Conservation (phyloP, 2,888 invertebrate genomes). For the Orthosia cruda region DNA sequence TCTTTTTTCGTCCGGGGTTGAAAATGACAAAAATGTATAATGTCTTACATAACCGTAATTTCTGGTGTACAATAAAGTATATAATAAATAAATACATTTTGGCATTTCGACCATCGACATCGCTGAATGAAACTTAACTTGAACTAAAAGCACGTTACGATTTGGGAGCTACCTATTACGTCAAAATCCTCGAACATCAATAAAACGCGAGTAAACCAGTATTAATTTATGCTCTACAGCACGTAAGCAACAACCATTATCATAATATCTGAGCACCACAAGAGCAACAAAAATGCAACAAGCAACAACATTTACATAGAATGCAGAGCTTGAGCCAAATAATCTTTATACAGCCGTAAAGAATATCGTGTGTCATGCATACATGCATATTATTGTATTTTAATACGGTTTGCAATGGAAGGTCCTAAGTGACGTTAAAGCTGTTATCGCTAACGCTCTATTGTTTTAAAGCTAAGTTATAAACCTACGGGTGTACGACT, state of each 20-base stretch:
- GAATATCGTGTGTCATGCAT: constrained; percentile 44
- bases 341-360: constrained; percentile 56
- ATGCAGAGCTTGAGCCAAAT: constrained; percentile 70
- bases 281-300: no score
- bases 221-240: constrained; percentile 53
- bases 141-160: no score
- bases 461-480: neutral
- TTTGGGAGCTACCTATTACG: constrained; percentile 3
- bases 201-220: neutral
- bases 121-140: no score
- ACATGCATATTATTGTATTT: constrained; percentile 26
- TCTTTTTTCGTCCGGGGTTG: no score
- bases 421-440: neutral
- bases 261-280: constrained; percentile 53
- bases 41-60: no score
- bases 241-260: constrained; percentile 34
- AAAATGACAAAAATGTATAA: no score
- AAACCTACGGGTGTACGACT: constrained; percentile 26
- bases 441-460: constrained; percentile 1
- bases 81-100: no score
- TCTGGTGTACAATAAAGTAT: no score
- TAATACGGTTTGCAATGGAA: neutral
- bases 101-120: no score
- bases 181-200: neutral
- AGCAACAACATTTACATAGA: constrained; percentile 69